Evolutionary conservation across 1,140 invertebrate genomes (phyloP), one percentile per base, ranked within the genome.

Genomic region (Hylaeus volcanicus): DNA sequence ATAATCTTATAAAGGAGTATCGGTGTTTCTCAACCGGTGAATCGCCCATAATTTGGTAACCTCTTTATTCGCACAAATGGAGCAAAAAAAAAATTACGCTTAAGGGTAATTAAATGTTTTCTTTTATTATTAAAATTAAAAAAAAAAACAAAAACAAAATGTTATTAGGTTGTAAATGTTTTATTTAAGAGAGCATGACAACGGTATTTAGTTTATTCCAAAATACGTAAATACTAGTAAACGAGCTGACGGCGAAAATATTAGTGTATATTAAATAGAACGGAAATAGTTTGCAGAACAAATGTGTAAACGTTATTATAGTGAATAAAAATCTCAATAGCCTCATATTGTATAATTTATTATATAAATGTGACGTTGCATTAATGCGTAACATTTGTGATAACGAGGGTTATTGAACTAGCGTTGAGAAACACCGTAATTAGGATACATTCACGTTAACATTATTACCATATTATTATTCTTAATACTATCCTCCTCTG

Each of bases 391-490:
- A 76, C 64, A 80, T 60, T 84, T 85, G 77, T 73, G 73, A 86
- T 83, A 61, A 83, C 74, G 81, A 83, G 70, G 68, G 71, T 61
- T 86, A 83, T 85, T 76, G 78, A 88, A 71, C 83, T 88, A 79
- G 74, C 55, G 88, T 89, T 89, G 89, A 89, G 89, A 91, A 90
- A 89, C 90, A 90, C 87, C 88, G 87, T 83, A 65, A 70, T 78
- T 85, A 89, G 83, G 78, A 81, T 88, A 89, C 82, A 87, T 83
- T 85, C 72, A 81, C 82, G 85, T 89, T 86, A 90, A 81, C 76
- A 87, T 90, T 86, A 89, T 89, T 90, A 86, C 79, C 83, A 91
- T 26, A 26, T 84, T 86, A 90, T 87, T 89, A 91, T 90, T 91
- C 88, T 85, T 88, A 88, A 88, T 88, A 88, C 63, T 90, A 90